Evolutionary conservation across 2,113 vertebrate species (phyloP), one percentile per base, ranked within the genome.

Genomic region (Penelope pileata): DNA sequence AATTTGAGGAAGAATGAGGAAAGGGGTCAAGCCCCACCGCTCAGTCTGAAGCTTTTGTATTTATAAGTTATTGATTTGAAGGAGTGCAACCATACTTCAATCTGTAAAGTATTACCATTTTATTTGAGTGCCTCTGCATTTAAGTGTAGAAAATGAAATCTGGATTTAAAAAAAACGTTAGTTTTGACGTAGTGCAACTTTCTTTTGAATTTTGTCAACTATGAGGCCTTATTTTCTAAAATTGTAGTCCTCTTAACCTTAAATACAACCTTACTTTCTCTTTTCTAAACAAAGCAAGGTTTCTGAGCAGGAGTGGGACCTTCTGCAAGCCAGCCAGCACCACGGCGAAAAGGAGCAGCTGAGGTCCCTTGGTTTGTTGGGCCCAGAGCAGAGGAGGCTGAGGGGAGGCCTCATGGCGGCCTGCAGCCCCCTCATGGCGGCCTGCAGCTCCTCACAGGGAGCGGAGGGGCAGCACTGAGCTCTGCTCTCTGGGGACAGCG

Each of bases 31-130:
- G 36, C 32, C 23, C 53, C 69, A 4, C n/a, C 79, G 26, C 53
- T 56, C 30, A 19, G 2, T n/a, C 29, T 59, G 76, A 78, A 94
- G 90, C 22, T 69, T 83, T 45, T 86, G 27, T 93, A 91, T 90
- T 90, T 94, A 87, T 90, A 32, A 53, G 8, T 72, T 84, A 89
- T 87, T 91, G 95, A 78, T 93, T 86, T 77, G 84, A 74, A 64
- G 66, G 78, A 76, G 50, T 2, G 12, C 27, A 59, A 24, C 48
- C 68, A 32, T 26, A 42, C 77, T 83, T 62, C 58, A 4, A 7
- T 38, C 81, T 59, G 86, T 74, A 15, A 72, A 73, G 38, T 62
- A 30, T 22, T 60, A 42, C 56, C 86, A 40, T 14, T 72, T 66
- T 18, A 7, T 54, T 73, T 50, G 87, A 91, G 36, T 77, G 86